These are phyloP conservation scores for Papilio elwesi DNA, from an alignment of 2,888 invertebrate species.

Conservation along the genomic window DNA sequence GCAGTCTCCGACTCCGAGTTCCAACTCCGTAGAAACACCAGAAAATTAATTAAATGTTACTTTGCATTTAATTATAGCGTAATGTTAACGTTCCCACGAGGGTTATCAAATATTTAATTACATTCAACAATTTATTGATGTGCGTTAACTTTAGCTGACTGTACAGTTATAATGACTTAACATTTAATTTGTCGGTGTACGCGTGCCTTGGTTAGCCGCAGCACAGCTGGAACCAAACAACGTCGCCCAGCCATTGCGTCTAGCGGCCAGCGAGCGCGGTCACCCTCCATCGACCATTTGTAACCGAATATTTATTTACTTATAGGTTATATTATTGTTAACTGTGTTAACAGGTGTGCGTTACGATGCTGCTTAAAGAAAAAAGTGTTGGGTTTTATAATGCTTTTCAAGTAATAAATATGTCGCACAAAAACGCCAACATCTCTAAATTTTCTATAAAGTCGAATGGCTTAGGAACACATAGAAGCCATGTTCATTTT, in stretches of 20 bases:
- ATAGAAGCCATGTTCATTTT: no score
- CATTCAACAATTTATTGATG: not conserved
- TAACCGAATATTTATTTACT: not conserved
- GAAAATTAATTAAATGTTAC: no score
- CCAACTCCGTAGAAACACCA: no score
- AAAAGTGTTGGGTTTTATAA: no score
- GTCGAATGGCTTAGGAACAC: no score
- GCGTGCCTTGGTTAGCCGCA: not conserved
- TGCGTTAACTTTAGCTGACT: not conserved
- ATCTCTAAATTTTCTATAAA: no score
- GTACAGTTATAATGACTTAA: constrained; percentile 2
- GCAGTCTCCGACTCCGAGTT: no score
- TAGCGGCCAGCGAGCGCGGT: not conserved
- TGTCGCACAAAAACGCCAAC: no score
- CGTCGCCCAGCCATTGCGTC: not conserved
- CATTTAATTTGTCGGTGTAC: not conserved
- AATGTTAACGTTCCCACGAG: not conserved
- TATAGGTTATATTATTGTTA: no score
- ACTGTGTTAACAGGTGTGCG: no score
- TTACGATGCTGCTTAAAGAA: no score
- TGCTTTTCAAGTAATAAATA: no score
- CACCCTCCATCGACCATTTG: not conserved
- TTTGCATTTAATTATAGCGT: not conserved
- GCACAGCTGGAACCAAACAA: not conserved
- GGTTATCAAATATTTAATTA: not conserved